Evolutionary conservation across 1,140 invertebrate genomes (phyloP).

Genomic region (Eubasilissa regina): DNA sequence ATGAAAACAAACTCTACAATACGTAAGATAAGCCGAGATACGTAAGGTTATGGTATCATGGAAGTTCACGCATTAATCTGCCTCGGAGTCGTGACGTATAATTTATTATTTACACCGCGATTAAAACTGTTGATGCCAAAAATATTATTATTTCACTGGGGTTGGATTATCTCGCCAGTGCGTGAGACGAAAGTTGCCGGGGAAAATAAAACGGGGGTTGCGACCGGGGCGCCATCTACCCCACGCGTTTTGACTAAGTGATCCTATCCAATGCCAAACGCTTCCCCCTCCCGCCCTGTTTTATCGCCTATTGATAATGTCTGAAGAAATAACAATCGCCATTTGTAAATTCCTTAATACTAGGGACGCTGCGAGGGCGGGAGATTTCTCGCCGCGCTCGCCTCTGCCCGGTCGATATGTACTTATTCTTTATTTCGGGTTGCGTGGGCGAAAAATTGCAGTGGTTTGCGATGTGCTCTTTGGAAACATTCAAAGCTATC

Average conservation of each 20-base stretch:
- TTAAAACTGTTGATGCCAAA: not conserved
- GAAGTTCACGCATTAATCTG: too few species aligned
- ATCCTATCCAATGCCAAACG: conserved; percentile 11
- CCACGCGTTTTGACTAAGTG: conserved; percentile 26
- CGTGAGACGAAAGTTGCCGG: not conserved
- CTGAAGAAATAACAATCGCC: conserved; percentile 30
- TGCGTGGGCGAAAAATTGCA: conserved; percentile 14
- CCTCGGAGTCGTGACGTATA: too few species aligned
- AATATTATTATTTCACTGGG: not conserved
- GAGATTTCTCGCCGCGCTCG: not conserved
- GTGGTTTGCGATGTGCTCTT: not conserved
- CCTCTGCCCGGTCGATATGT: not conserved
- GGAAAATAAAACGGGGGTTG: not conserved
- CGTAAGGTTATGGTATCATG: too few species aligned
- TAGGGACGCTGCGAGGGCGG: conserved; percentile 3
- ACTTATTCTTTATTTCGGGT: not conserved
- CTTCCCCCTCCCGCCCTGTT: not conserved
- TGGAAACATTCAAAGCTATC: not conserved
- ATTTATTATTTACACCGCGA: not conserved
- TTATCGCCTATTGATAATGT: conserved; percentile 33
- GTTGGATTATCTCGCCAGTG: not conserved
- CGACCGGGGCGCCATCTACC: not conserved
- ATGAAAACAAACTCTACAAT: too few species aligned
- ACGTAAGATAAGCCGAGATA: too few species aligned
- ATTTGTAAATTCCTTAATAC: conserved; percentile 18